These are phyloP conservation scores for Cydia pomonella DNA, from an alignment of 1,140 invertebrate genomes.

Conservation along the genomic window DNA sequence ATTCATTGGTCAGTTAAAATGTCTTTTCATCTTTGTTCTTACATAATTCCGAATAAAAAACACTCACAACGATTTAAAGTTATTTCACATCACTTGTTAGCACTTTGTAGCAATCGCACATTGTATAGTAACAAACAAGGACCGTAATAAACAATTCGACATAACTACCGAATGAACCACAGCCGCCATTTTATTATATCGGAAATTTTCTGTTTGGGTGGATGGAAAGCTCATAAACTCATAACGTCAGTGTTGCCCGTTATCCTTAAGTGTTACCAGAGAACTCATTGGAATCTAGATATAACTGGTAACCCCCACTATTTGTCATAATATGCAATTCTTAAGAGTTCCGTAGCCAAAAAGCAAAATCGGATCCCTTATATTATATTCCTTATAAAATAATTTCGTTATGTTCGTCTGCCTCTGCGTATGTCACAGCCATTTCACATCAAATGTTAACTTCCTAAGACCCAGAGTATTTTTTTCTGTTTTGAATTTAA, in stretches of 20 bases:
- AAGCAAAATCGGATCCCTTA: too few species aligned
- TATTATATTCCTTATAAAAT: too few species aligned
- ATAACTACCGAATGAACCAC: slow-evolving; percentile 63
- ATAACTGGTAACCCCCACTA: too few species aligned
- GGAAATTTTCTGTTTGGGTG: slow-evolving; percentile 16
- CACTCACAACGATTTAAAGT: slow-evolving; percentile 42
- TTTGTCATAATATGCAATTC: too few species aligned
- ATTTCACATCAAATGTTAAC: too few species aligned
- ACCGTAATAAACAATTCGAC: slow-evolving; percentile 56
- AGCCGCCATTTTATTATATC: slow-evolving; percentile 70
- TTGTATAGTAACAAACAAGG: slow-evolving; percentile 51
- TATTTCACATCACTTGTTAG: slow-evolving; percentile 51
- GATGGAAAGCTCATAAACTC: not conserved
- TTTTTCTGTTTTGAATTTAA: too few species aligned
- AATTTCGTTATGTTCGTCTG: too few species aligned
- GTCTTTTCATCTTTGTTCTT: slow-evolving; percentile 61
- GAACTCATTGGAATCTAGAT: too few species aligned
- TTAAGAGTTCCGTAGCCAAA: too few species aligned
- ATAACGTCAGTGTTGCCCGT: slow-evolving; percentile 8
- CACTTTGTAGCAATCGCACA: slow-evolving; percentile 53
- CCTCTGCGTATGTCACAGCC: too few species aligned
- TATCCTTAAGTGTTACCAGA: not conserved
- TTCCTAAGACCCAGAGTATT: too few species aligned
- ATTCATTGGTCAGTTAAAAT: slow-evolving; percentile 58
- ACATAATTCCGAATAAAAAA: slow-evolving; percentile 64